phyloP scores from a whole-genome alignment of 2,888 invertebrate species.

The Lithophane leautieri region DNA sequence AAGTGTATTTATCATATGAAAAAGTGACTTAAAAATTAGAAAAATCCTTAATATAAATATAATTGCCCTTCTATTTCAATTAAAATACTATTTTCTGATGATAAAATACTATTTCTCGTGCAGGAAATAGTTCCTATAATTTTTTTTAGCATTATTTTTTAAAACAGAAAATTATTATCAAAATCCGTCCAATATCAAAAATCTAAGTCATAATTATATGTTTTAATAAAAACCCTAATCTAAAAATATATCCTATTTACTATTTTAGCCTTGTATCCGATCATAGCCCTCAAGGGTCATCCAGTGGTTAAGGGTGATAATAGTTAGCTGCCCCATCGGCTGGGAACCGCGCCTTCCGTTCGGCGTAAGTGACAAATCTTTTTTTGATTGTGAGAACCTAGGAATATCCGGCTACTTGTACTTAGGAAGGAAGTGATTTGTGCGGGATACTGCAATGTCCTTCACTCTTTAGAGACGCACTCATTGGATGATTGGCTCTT shows the following conservation, averaged over 20 bases:
- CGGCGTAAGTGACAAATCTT: constrained; percentile 87
- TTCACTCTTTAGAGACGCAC: constrained; percentile 35
- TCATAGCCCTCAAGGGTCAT: constrained; percentile 79
- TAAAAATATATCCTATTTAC: not conserved
- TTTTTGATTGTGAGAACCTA: constrained; percentile 89
- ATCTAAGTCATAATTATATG: not conserved
- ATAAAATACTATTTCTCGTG: not conserved
- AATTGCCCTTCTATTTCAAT: too few species aligned
- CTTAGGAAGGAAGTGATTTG: constrained; percentile 68
- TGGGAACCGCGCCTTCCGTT: constrained; percentile 85
- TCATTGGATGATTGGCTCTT: constrained; percentile 48
- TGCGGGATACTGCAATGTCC: constrained; percentile 54
- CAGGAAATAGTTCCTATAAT: not conserved
- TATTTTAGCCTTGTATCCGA: constrained; percentile 39
- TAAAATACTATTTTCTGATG: not conserved
- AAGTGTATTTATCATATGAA: not conserved
- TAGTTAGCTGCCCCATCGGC: constrained; percentile 82
- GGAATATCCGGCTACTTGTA: constrained; percentile 71
- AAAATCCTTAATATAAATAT: not conserved
- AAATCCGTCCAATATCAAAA: not conserved
- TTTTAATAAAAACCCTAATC: not conserved
- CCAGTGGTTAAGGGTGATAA: constrained; percentile 81
- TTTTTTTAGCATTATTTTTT: too few species aligned
- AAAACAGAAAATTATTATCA: not conserved
- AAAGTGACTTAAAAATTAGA: not conserved